These are phyloP conservation scores for Leucophora obtusa DNA, from an alignment of 2,888 invertebrate genomes.

Conservation along the genomic window DNA sequence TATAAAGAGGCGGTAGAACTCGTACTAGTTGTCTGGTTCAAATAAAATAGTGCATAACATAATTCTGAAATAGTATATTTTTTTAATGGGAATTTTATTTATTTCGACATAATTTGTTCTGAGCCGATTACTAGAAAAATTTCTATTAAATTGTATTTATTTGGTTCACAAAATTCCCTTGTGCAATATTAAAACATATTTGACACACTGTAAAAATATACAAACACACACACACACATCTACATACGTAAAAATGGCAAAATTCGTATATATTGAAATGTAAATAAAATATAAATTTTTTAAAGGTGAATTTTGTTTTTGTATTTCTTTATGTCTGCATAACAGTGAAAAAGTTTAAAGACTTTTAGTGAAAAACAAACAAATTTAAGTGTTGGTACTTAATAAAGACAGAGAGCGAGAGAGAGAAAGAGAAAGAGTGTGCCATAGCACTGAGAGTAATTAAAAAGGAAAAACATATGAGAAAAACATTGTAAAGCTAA, in stretches of 20 bases:
- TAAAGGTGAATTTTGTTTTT: conserved; percentile 1
- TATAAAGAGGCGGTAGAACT: too few species aligned
- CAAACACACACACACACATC: neutral
- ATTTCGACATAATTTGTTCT: too few species aligned
- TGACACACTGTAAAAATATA: neutral
- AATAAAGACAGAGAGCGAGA: neutral
- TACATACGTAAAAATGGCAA: neutral
- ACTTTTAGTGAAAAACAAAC: conserved; percentile 35
- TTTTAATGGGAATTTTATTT: too few species aligned
- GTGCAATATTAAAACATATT: neutral
- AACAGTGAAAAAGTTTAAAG: conserved; percentile 53
- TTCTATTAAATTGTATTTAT: too few species aligned
- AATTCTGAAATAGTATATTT: too few species aligned
- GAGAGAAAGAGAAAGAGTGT: neutral
- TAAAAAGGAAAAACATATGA: neutral
- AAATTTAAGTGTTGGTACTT: conserved; percentile 2
- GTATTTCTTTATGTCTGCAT: neutral
- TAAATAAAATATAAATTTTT: conserved; percentile 6
- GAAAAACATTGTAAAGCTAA: neutral
- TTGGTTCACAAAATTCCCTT: too few species aligned
- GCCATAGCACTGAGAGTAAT: neutral
- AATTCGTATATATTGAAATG: neutral
- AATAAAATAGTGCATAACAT: too few species aligned
- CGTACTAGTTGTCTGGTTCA: too few species aligned
- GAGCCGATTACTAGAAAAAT: too few species aligned